These are phyloP conservation scores for Burhinus bistriatus DNA, from an alignment of 2,113 vertebrate species.

Conservation along the genomic window DNA sequence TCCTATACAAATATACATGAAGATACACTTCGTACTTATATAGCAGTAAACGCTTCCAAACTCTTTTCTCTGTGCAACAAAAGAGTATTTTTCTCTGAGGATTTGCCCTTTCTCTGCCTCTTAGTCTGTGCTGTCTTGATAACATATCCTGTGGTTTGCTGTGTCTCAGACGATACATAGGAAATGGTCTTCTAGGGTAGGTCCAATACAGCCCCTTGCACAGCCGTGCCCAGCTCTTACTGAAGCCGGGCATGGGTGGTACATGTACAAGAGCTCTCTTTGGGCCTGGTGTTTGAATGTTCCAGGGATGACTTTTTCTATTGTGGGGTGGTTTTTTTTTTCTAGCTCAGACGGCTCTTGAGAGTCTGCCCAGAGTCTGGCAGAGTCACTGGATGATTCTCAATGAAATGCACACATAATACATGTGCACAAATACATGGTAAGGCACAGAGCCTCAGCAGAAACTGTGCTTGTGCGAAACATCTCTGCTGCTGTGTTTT, in stretches of 20 bases:
- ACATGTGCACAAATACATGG: not conserved
- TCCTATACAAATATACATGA: not conserved
- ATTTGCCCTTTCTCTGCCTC: not conserved
- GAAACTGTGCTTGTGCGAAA: not conserved
- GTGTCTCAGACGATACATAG: not conserved
- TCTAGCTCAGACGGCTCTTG: not conserved
- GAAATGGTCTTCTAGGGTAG: not conserved
- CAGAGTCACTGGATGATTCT: not conserved
- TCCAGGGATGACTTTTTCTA: not conserved
- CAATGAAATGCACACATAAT: not conserved
- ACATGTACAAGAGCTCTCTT: not conserved
- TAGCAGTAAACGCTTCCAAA: not conserved
- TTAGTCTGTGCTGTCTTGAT: not conserved
- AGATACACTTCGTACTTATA: not conserved
- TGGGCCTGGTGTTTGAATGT: not conserved
- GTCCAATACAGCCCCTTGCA: not conserved
- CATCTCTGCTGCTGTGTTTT: not conserved
- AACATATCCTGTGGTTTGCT: not conserved
- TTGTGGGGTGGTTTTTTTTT: no score
- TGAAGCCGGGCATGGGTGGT: not conserved
- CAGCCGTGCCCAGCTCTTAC: not conserved
- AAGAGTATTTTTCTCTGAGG: not conserved
- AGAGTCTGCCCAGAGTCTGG: not conserved
- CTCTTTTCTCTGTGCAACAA: not conserved
- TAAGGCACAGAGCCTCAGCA: not conserved